Percentiles rank a stretch among this genome's conserved stretches.
phyloP scores from a whole-genome alignment of 1,140 invertebrate species.

The Ridgeia piscesae region DNA sequence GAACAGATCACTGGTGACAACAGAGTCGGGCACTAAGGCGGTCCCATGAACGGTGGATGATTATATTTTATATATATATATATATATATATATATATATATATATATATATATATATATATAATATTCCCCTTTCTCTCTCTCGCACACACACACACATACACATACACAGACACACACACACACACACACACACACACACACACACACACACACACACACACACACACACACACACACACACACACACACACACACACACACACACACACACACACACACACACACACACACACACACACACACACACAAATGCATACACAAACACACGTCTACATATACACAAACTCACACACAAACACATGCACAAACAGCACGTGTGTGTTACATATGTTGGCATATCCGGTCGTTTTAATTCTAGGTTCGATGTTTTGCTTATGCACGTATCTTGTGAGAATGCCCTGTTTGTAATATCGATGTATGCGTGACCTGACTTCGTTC shows the following conservation, averaged over 20 bases:
- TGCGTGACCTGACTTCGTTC: background rate
- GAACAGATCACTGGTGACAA: too few species aligned
- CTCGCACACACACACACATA: too few species aligned
- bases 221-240: conserved; percentile 18
- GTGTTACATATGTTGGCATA: too few species aligned
- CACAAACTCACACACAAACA: background rate
- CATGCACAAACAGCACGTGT: background rate
- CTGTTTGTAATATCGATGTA: background rate
- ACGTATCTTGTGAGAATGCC: too few species aligned
- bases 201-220: conserved; percentile 18
- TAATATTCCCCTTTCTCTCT: too few species aligned
- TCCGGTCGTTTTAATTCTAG: too few species aligned
- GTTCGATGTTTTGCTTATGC: too few species aligned
- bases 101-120: background rate
- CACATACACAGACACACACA: conserved; percentile 11
- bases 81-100: too few species aligned
- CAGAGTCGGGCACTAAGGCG: too few species aligned
- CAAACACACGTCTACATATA: background rate
- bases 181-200: conserved; percentile 18
- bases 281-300: conserved; percentile 13
- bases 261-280: conserved; percentile 18
- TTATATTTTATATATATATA: too few species aligned
- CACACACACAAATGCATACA: background rate
- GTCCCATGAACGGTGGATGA: too few species aligned
- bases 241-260: conserved; percentile 18